Percentiles rank a stretch among this genome's conserved stretches.
Conservation (phyloP, 2,888 invertebrate genomes). For the Panzeria rudis region DNA sequence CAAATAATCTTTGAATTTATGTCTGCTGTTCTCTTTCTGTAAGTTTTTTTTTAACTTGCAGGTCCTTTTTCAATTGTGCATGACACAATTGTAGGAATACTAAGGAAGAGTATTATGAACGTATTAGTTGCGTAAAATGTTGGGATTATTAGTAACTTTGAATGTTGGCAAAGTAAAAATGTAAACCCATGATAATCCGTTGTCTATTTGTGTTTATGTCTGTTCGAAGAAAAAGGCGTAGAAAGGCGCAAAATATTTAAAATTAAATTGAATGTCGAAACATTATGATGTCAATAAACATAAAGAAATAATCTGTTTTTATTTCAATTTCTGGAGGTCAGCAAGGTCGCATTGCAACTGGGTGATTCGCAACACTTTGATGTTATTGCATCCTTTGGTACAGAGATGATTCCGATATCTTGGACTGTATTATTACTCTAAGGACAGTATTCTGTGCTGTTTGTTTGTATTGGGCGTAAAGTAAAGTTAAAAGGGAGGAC, state of each 20-base stretch:
- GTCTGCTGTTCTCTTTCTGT: constrained; percentile 27
- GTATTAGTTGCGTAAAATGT: constrained; percentile 71
- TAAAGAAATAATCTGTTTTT: not conserved
- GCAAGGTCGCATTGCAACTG: no score
- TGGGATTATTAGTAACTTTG: constrained; percentile 66
- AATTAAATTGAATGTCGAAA: not conserved
- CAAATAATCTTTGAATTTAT: constrained; percentile 69
- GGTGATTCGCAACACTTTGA: no score
- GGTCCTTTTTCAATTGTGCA: constrained; percentile 12
- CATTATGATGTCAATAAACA: not conserved
- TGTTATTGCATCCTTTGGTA: no score
- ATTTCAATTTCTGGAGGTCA: no score
- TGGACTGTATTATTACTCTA: no score
- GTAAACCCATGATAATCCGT: constrained; percentile 58
- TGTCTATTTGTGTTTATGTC: constrained; percentile 23
- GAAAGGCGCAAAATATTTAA: not conserved
- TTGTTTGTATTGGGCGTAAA: no score
- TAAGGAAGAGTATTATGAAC: constrained; percentile 32
- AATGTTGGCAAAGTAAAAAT: constrained; percentile 46
- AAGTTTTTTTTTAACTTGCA: not conserved
- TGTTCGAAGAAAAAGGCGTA: not conserved
- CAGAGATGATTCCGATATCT: no score
- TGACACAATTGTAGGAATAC: constrained; percentile 43
- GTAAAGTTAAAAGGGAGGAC: no score
- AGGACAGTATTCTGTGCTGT: no score